phyloP scores from a whole-genome alignment of 2,888 invertebrate genomes.

The Peribatodes rhomboidaria region DNA sequence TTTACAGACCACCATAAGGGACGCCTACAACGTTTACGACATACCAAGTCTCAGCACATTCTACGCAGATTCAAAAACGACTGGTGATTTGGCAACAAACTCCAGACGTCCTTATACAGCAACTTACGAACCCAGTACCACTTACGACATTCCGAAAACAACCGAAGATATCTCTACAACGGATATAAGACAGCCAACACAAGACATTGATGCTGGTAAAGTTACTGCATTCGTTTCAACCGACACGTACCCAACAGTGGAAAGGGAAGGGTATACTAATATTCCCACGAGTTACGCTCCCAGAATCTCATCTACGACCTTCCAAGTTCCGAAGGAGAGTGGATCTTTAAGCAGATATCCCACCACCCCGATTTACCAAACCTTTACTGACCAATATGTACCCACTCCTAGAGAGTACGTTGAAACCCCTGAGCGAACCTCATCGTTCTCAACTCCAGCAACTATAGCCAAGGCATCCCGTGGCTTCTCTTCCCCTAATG shows the following conservation, averaged over 20 bases:
- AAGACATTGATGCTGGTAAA: conserved; percentile 44
- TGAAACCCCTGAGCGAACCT: conserved; percentile 38
- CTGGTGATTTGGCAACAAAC: conserved; percentile 32
- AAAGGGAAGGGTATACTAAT: conserved; percentile 42
- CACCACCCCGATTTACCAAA: conserved; percentile 43
- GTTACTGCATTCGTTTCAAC: conserved; percentile 33
- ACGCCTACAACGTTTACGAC: conserved; percentile 53
- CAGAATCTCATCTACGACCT: conserved; percentile 38
- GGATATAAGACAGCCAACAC: conserved; percentile 24
- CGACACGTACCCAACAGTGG: conserved; percentile 38
- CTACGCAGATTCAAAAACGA: conserved; percentile 37
- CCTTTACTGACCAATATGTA: conserved; percentile 43
- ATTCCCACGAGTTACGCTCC: conserved; percentile 37
- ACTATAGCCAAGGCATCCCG: conserved; percentile 38
- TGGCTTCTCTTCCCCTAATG: conserved; percentile 46
- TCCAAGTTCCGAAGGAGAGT: conserved; percentile 39
- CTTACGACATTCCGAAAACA: conserved; percentile 38
- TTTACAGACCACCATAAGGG: conserved; percentile 60
- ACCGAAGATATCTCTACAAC: conserved; percentile 35
- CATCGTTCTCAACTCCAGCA: conserved; percentile 42
- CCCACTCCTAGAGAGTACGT: conserved; percentile 40
- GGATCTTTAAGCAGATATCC: conserved; percentile 40
- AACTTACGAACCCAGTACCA: conserved; percentile 40
- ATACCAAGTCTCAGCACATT: conserved; percentile 49
- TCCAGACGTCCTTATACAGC: conserved; percentile 39